Evolutionary conservation across 1,140 invertebrate genomes (phyloP).

Genomic region (Procambarus virginalis): DNA sequence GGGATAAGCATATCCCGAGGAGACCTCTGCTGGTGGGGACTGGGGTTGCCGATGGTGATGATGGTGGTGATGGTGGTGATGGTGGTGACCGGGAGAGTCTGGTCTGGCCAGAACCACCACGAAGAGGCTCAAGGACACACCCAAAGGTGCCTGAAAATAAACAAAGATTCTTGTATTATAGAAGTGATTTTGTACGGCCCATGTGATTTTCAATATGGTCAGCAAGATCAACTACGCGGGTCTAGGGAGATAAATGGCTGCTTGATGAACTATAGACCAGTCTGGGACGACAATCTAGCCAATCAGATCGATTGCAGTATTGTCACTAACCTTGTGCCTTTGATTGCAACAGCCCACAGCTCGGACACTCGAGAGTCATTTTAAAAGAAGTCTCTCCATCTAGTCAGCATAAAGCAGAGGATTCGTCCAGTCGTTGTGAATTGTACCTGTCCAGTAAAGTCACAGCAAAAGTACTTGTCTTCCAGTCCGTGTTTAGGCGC

Average conservation of each 20-base stretch:
- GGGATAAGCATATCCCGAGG: neutral
- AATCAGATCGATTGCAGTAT: too few species aligned
- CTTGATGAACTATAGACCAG: too few species aligned
- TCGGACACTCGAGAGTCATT: too few species aligned
- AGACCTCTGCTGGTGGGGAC: neutral
- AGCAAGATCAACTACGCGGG: too few species aligned
- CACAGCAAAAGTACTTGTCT: neutral
- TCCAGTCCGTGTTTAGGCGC: too few species aligned
- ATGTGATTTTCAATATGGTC: too few species aligned
- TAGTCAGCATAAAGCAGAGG: neutral
- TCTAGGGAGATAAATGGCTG: too few species aligned
- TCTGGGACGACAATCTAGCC: too few species aligned
- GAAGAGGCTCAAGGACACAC: conserved; percentile 2
- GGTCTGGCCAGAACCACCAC: conserved; percentile 15
- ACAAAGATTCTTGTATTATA: neutral
- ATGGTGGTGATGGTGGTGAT: neutral
- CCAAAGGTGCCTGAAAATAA: neutral
- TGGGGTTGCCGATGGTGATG: neutral
- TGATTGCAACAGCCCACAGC: too few species aligned
- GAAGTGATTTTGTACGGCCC: too few species aligned
- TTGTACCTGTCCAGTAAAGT: neutral
- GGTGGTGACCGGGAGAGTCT: neutral
- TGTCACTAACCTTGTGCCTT: too few species aligned
- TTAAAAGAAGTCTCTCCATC: neutral
- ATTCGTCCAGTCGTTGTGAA: neutral